Evolutionary conservation across 1,140 invertebrate species (phyloP).

Genomic region (Drosophila grimshawi): DNA sequence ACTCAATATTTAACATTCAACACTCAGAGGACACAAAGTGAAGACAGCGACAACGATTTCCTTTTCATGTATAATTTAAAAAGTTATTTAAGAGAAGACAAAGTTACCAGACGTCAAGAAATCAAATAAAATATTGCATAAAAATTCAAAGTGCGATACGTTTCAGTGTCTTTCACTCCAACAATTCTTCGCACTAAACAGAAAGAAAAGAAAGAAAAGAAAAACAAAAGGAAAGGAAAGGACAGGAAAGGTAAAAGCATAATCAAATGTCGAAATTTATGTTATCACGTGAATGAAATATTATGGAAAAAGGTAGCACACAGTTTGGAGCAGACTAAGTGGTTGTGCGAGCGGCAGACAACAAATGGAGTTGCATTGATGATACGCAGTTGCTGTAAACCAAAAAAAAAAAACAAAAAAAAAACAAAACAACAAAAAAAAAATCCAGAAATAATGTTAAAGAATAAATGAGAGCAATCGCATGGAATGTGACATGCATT

Average conservation of each 20-base stretch:
- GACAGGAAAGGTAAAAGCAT: neutral
- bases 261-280: constrained; percentile 25
- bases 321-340: neutral
- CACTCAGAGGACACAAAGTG: constrained; percentile 3
- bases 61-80: constrained; percentile 25
- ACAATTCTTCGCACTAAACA: neutral
- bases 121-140: constrained; percentile 12
- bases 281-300: neutral
- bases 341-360: neutral
- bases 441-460: neutral
- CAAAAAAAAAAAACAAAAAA: too few species aligned
- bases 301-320: constrained; percentile 1
- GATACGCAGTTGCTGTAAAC: too few species aligned
- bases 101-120: constrained; percentile 9
- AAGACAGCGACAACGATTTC: constrained; percentile 7
- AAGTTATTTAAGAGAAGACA: constrained; percentile 28
- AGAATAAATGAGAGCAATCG: too few species aligned
- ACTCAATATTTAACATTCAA: neutral
- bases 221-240: neutral
- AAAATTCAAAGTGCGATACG: constrained; percentile 3
- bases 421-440: too few species aligned
- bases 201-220: neutral
- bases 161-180: neutral
- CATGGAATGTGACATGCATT: too few species aligned
- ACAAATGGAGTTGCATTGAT: neutral